Percentiles rank a stretch among this genome's conserved stretches.
phyloP scores from a whole-genome alignment of 2,888 invertebrate species.

The Mesorhabditis sp. region DNA sequence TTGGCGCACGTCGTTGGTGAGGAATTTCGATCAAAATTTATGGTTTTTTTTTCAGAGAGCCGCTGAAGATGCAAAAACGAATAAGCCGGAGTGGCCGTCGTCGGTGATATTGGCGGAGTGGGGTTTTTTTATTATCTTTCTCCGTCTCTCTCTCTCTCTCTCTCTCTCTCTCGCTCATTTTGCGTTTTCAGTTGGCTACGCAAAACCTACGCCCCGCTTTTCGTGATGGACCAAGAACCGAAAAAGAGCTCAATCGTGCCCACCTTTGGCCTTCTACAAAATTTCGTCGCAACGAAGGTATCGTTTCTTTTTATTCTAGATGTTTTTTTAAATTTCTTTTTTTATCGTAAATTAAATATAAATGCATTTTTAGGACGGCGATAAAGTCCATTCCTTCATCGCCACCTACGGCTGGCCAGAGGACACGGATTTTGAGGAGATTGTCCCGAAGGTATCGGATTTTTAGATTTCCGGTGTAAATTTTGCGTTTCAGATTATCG shows the following conservation, averaged over 20 bases:
- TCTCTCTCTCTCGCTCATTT: no score
- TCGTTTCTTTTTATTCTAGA: no score
- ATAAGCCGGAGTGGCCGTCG: no score
- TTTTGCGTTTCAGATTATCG: neutral
- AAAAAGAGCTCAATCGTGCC: slow-evolving; percentile 12
- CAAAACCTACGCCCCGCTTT: neutral
- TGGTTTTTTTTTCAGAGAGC: no score
- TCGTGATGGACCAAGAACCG: slow-evolving; percentile 7
- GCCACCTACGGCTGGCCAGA: slow-evolving; percentile 33
- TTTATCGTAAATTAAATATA: neutral
- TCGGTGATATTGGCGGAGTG: no score
- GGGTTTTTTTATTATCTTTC: no score
- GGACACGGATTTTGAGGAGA: slow-evolving; percentile 34
- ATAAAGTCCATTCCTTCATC: slow-evolving; percentile 26
- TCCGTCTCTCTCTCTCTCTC: neutral
- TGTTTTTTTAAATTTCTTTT: no score
- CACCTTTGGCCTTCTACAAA: slow-evolving; percentile 23
- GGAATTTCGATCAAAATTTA: no score
- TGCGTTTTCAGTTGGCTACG: slow-evolving; percentile 13
- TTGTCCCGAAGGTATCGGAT: slow-evolving; percentile 29
- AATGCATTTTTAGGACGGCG: slow-evolving; percentile 23
- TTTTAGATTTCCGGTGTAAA: slow-evolving; percentile 9
- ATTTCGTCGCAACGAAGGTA: slow-evolving; percentile 22
- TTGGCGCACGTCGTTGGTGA: no score
- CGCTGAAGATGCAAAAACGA: no score